A percentile compares a stretch with the other conserved stretches of the same genome.
Evolutionary conservation across 2,888 invertebrate genomes (phyloP).

Genomic region (Synergus umbraculus): DNA sequence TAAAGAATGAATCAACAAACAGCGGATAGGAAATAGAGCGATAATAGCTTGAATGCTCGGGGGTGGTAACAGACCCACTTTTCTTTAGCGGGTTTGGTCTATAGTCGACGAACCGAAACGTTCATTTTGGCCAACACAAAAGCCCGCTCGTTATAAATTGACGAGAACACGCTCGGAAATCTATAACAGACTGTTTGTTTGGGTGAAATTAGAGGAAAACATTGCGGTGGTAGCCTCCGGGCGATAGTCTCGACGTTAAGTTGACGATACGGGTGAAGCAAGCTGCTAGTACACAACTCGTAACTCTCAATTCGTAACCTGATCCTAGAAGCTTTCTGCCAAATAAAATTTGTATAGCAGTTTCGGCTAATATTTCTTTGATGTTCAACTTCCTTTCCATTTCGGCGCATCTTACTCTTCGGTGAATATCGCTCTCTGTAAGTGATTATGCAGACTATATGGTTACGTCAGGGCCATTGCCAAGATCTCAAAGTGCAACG

Average conservation of each 20-base stretch:
- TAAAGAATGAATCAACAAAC: slow-evolving; percentile 19
- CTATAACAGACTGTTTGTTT: slow-evolving; percentile 70
- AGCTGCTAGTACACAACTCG: not conserved
- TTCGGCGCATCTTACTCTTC: slow-evolving; percentile 24
- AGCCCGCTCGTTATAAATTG: slow-evolving; percentile 65
- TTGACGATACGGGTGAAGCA: slow-evolving; percentile 6
- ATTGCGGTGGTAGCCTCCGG: slow-evolving; percentile 65
- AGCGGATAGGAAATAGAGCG: slow-evolving; percentile 2
- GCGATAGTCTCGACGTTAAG: slow-evolving; percentile 48
- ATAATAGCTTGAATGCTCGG: slow-evolving; percentile 11
- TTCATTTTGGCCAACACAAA: slow-evolving; percentile 62
- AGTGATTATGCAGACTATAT: slow-evolving; percentile 40
- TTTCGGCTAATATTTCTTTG: slow-evolving; percentile 27
- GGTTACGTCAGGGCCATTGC: slow-evolving; percentile 36
- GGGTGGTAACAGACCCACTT: slow-evolving; percentile 23
- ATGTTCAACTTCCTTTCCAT: slow-evolving; percentile 24
- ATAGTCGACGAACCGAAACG: slow-evolving; percentile 47
- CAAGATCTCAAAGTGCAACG: slow-evolving; percentile 36
- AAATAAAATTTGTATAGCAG: slow-evolving; percentile 16
- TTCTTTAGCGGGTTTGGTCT: slow-evolving; percentile 17
- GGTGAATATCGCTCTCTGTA: slow-evolving; percentile 38
- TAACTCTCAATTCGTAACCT: slow-evolving; percentile 12
- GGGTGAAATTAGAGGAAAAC: slow-evolving; percentile 72
- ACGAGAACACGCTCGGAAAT: slow-evolving; percentile 64
- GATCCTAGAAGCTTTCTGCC: slow-evolving; percentile 16